Conservation (phyloP, 2,888 invertebrate species). For the Tachina fera region DNA sequence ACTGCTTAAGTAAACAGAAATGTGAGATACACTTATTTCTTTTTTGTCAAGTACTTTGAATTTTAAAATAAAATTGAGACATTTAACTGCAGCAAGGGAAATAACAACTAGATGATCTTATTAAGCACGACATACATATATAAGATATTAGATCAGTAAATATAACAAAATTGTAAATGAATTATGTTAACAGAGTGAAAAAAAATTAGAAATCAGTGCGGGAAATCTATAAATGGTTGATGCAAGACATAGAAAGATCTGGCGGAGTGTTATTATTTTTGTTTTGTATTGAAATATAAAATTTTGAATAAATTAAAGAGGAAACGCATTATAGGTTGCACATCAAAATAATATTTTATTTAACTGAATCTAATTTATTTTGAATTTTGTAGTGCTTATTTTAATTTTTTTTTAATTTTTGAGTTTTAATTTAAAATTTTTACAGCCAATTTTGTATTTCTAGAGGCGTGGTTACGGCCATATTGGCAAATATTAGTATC, state of each 20-base stretch:
- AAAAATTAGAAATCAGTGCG: not conserved
- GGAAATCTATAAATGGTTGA: conserved; percentile 1
- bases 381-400: too few relatives aligned
- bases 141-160: not conserved
- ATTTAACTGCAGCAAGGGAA: conserved; percentile 12
- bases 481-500: too few relatives aligned
- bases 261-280: too few relatives aligned
- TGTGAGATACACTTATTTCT: not conserved
- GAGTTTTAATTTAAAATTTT: too few relatives aligned
- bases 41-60: not conserved
- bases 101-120: not conserved
- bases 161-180: conserved; percentile 28
- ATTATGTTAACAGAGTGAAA: not conserved
- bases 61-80: conserved; percentile 49
- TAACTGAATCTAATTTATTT: too few relatives aligned
- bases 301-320: too few relatives aligned
- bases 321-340: too few relatives aligned
- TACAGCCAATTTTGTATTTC: too few relatives aligned
- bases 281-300: too few relatives aligned
- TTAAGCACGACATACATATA: conserved; percentile 1
- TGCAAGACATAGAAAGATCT: not conserved
- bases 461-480: too few relatives aligned
- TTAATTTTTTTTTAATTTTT: too few relatives aligned
- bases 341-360: too few relatives aligned
- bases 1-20: conserved; percentile 47